Base-by-base conservation (phyloP, 2,797 vertebrate genomes). In the Gouania willdenowi region DNA sequence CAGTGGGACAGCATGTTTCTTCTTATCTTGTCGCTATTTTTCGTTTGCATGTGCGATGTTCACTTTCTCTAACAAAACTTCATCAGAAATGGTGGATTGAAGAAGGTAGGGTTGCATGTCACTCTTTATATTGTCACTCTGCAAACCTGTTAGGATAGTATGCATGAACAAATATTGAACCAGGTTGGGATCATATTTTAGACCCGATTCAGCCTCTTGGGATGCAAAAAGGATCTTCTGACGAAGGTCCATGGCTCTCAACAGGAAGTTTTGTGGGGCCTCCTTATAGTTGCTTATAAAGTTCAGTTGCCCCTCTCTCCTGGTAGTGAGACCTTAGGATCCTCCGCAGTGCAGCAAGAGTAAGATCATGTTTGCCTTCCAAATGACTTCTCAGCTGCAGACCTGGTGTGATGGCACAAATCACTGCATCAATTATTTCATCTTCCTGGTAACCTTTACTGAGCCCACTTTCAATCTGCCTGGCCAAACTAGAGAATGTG, bases 311-410 rank as follows among this genome's bases (percentile, higher is more conserved):
- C 2, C 28, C 37, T n/a, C 11, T 61, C 19, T 29, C 49, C 18
- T 42, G 40, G 8, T 26, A 46, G 9, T 34, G 43, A 2, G 10
- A 52, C 9, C 8, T 14, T n/a, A 42, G 16, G 6, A 49, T 28
- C 7, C 6, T 1, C 8, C 28, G 13, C 1, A 38, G 8, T 9
- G 34, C 23, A 1, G 24, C 38, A 1, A 24, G 35, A 41, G 71
- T 77, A 42, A 38, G 58, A 38, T 54, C 51, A 0, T 17, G 5
- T n/a, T 38, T 53, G 55, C 42, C 65, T 7, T 28, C 41, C 4
- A 29, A 44, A 5, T 22, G 42, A 33, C 17, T 49, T 46, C 66
- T 52, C 55, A 61, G 19, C 7, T 41, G 36, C 2, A 2, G 16
- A 1, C 29, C 12, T 8, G 36, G 29, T 0, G 23, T 20, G 0